Evolutionary conservation across 2,888 invertebrate species (phyloP), one percentile per base, ranked within the genome.

Genomic region (Sicus ferrugineus): DNA sequence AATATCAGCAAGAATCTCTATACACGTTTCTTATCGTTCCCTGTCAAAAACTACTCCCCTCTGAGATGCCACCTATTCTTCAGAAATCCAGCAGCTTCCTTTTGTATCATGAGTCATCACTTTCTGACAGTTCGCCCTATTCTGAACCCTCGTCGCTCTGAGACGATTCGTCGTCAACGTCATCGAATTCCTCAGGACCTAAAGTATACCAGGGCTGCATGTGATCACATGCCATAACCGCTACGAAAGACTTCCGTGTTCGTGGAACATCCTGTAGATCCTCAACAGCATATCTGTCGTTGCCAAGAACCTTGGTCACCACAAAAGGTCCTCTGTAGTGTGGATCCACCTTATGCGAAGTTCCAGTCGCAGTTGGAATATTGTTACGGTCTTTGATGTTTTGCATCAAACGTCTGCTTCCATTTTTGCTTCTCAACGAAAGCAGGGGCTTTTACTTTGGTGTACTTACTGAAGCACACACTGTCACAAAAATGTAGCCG

Each of bases 401-500:
- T 46, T 46, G 46, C 46, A 19, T 46, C 46, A 46, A 46, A 46
- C 19, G n/a, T 46, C 19, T 46, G 38, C 14, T 38, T 38, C 38
- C 38, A 38, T 38, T 38, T 38, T 38, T 14, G 7, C 19, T 28
- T 9, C 59, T 16, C 19, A 6, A 14, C n/a, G 5, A 16, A 19
- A 5, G 19, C 30, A 9, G 74, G 73, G 1, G 76, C 38, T 59
- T 71, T 74, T 2, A 74, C 52, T 4, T 74, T 58, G 2, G 73
- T 26, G 68, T 67, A 75, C 56, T 75, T 77, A 0, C 64, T 71
- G 28, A 74, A 50, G 72, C 59, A 59, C 72, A 71, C 9, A 46
- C 65, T 21, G 73, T 69, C 3, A 66, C 74, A 16, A 73, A n/a
- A 6, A 73, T 21, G 23, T 74, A 58, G 2, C 31, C 63, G 46